Evolutionary conservation across 2,113 vertebrate genomes (phyloP).

Genomic region (Halcyon malimbica): DNA sequence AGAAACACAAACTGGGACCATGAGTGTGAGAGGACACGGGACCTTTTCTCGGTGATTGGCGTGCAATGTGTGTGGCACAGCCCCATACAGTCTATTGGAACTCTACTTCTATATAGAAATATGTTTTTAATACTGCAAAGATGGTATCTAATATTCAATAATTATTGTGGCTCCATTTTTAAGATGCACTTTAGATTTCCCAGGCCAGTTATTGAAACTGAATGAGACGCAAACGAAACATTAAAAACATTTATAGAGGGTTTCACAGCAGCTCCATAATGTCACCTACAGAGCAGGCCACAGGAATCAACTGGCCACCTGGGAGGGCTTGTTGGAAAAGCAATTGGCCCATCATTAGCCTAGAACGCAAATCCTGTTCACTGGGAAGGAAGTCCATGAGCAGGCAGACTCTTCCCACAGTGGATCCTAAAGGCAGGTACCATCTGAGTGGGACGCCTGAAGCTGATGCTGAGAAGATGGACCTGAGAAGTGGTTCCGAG

Average conservation of each 20-base stretch:
- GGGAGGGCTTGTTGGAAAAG: not conserved
- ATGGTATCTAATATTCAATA: slow-evolving; percentile 47
- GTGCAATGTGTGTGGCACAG: not conserved
- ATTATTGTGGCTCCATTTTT: slow-evolving; percentile 32
- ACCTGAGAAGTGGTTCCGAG: not conserved
- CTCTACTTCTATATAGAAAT: slow-evolving; percentile 39
- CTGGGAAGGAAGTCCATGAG: not conserved
- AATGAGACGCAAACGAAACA: slow-evolving; percentile 59
- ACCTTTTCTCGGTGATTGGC: not conserved
- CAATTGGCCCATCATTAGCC: slow-evolving; percentile 13
- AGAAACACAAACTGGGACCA: not conserved
- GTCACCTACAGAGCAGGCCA: not conserved
- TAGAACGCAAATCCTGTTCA: not conserved
- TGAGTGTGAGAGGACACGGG: not conserved
- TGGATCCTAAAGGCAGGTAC: not conserved
- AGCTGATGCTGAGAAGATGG: not conserved
- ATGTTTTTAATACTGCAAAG: slow-evolving; percentile 55
- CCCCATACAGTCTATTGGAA: not conserved
- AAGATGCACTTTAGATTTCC: slow-evolving; percentile 67
- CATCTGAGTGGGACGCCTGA: not conserved
- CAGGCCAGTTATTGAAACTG: slow-evolving; percentile 21
- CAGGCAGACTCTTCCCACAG: not conserved
- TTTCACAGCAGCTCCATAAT: slow-evolving; percentile 3
- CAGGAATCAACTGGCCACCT: not conserved
- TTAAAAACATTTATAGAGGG: slow-evolving; percentile 46